Conservation (phyloP, 2,888 invertebrate genomes). For the Coelinius sp. region DNA sequence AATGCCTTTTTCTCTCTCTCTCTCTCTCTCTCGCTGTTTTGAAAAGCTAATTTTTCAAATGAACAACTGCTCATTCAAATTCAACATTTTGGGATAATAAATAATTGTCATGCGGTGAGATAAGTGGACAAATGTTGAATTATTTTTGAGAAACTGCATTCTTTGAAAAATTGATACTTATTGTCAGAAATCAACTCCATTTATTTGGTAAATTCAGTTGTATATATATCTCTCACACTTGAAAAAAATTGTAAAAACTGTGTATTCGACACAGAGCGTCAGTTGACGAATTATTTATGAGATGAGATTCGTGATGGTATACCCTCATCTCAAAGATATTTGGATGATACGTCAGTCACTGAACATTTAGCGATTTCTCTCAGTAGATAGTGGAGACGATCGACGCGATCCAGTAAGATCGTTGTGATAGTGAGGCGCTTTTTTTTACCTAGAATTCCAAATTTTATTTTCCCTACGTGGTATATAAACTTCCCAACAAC, state of each 20-base stretch:
- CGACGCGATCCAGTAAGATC: slow-evolving; percentile 16
- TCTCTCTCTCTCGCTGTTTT: neutral
- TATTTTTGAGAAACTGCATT: no score
- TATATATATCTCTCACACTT: no score
- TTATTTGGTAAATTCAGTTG: no score
- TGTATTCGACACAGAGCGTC: neutral
- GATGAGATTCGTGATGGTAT: neutral
- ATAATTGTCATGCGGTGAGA: slow-evolving; percentile 25
- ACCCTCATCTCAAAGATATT: neutral
- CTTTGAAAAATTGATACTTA: no score
- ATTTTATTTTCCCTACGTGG: slow-evolving; percentile 38
- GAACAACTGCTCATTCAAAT: slow-evolving; percentile 20
- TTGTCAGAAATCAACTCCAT: no score
- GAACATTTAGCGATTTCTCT: neutral
- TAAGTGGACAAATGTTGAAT: slow-evolving; percentile 13
- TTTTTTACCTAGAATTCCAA: slow-evolving; percentile 34
- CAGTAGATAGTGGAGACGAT: slow-evolving; percentile 6
- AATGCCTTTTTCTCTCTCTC: neutral
- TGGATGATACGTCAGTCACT: neutral
- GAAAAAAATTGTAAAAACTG: no score
- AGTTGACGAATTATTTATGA: slow-evolving; percentile 34
- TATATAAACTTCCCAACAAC: slow-evolving; percentile 10
- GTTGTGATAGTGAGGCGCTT: slow-evolving; percentile 18
- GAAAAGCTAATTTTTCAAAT: neutral
- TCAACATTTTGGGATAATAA: slow-evolving; percentile 1